Base-by-base conservation (phyloP, 53 echinoderm and acorn worm genomes). In the Apostichopus leukothele region DNA sequence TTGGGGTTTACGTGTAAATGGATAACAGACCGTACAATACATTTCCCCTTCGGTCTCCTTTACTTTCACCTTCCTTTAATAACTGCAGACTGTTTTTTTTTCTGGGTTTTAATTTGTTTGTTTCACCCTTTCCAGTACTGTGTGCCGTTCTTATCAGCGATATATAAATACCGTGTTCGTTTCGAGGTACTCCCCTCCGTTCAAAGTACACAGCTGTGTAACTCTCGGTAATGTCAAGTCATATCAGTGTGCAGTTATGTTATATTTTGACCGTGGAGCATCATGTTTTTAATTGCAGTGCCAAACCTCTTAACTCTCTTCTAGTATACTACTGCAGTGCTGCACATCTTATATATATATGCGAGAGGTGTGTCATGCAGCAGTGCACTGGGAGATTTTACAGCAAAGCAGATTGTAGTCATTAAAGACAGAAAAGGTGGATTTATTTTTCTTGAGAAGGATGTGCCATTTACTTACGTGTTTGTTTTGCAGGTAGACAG, bases 391-490 rank as follows among this genome's bases (percentile, higher is more conserved):
- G 55, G 20, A 53, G 55, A 81, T 52, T 39, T 39, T 25, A 18
- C 14, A 55, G 20, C 54, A 57, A 51, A 54, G 21, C 54, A 81
- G 81, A 59, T 21, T 81, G 23, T 81, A 59, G 54, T 20, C 81
- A 81, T 54, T 81, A 81, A 81, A 81, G 18, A 81, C 7, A 55
- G 81, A 23, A 52, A 81, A 81, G 55, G 54, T 81, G 81, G 81
- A 81, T 71, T 54, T 57, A 81, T 59, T 22, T 81, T 81, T 81
- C 55, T 54, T 51, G 21, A 81, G 19, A 81, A 81, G 81, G 81
- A 81, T 81, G 11, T 81, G 81, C 55, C 59, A 55, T 54, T 23
- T 81, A 21, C 59, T 12, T 81, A 54, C 55, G 81, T 59, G 59
- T 81, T 81, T 81, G 81, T 81, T 81, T 21, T 81, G 59, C 54